phyloP scores from a whole-genome alignment of 1,140 invertebrate genomes.

The Argopecten irradians region DNA sequence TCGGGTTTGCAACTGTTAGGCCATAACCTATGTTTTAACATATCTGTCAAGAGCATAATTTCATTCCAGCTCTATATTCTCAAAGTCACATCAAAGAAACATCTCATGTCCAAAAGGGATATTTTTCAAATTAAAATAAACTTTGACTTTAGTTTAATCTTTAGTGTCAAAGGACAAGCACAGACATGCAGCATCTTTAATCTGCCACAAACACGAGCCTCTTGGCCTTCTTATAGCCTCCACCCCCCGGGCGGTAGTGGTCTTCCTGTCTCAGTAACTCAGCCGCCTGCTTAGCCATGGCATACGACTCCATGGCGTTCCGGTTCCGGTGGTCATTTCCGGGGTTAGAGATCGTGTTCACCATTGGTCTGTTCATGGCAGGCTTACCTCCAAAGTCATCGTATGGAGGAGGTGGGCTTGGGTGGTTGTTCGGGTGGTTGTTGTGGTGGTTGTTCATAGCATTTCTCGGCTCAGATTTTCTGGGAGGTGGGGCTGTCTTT shows the following conservation, averaged over 20 bases:
- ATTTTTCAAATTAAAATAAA: no score
- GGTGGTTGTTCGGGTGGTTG: constrained; percentile 16
- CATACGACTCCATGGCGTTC: constrained; percentile 29
- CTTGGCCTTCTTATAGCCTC: constrained; percentile 50
- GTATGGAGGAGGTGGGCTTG: constrained; percentile 42
- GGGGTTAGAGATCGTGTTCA: constrained; percentile 35
- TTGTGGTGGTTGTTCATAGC: not conserved
- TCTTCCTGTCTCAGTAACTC: constrained; percentile 51
- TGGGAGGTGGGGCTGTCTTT: not conserved
- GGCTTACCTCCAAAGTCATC: constrained; percentile 27
- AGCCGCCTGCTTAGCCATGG: constrained; percentile 55
- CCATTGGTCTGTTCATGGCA: constrained; percentile 35
- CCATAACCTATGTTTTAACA: no score
- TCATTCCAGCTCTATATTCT: no score
- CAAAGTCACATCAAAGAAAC: no score
- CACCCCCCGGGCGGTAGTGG: constrained; percentile 31
- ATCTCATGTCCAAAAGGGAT: no score
- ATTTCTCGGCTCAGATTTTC: not conserved
- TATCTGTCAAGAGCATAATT: no score
- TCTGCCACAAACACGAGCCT: constrained; percentile 55
- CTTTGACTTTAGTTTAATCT: no score
- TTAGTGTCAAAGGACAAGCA: no score
- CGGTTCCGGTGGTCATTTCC: constrained; percentile 29
- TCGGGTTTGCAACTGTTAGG: no score
- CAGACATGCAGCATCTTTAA: no score